Conservation (phyloP, 2,888 invertebrate species). For the Mythimna loreyi region DNA sequence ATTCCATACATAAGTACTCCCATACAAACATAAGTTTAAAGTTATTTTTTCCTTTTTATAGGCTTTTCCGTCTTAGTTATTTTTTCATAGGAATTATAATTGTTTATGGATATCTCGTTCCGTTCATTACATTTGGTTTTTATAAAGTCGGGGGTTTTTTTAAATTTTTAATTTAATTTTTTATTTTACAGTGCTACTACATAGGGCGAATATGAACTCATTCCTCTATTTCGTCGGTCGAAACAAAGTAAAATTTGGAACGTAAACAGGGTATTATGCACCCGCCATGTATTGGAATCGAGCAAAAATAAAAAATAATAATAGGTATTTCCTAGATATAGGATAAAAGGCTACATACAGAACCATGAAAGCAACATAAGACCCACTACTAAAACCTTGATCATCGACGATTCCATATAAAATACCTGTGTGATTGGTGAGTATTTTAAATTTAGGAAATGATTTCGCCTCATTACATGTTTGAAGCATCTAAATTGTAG, state of each 20-base stretch:
- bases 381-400: not conserved
- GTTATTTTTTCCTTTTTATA: too few species aligned
- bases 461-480: not conserved
- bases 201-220: slow-evolving; percentile 18
- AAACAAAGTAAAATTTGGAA: slow-evolving; percentile 50
- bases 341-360: not conserved
- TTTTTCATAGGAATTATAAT: too few species aligned
- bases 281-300: slow-evolving; percentile 17
- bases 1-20: too few species aligned
- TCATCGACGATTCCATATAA: slow-evolving; percentile 7
- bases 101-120: too few species aligned
- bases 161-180: too few species aligned
- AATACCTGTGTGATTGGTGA: slow-evolving; percentile 76
- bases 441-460: not conserved
- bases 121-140: too few species aligned
- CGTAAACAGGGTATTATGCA: slow-evolving; percentile 41
- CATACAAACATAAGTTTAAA: too few species aligned
- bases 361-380: slow-evolving; percentile 18
- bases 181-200: slow-evolving; percentile 70
- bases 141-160: too few species aligned
- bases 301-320: slow-evolving; percentile 33
- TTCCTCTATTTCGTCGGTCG: slow-evolving; percentile 11
- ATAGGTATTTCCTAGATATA: slow-evolving; percentile 35
- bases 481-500: not conserved
- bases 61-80: too few species aligned